Base-by-base conservation (phyloP, 2,113 vertebrate species). In the Rhineura floridana region DNA sequence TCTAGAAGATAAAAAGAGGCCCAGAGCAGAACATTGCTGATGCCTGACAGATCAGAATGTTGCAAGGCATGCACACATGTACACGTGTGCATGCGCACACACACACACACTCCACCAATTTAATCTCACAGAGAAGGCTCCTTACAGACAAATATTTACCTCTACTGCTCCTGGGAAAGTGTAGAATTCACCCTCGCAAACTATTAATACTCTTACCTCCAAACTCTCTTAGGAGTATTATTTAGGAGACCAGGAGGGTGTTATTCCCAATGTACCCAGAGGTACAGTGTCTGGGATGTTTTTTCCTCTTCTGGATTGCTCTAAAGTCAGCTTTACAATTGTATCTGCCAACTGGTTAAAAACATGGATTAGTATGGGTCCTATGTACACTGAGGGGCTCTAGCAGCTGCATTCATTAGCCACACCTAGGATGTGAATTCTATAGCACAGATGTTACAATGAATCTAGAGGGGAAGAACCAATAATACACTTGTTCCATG, bases 1-100 rank as follows among this genome's bases (percentile, higher is more conserved):
- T 98, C 99, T 99, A 95, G n/a, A 93, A 91, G 46, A 77, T 4
- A 82, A 59, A 67, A 82, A 48, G 1, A 48, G 7, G 50, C 42
- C 36, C 13, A 73, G 52, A 75, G 52, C 30, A 86, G 23, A 15
- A 50, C 4, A n/a, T 8, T 62, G 3, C 36, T 62, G 21, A 42
- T 62, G 9, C 36, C 59, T 8, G 39, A 59, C 33, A 59, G 50
- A 55, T 23, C 15, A 46, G 46, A 21, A 70, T 36, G 28, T 21
- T 36, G 19, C 72, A 85, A 75, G 39, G 50, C 25, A 44, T 63
- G 33, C 50, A n/a, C n/a, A n/a, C n/a, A n/a, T n/a, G n/a, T n/a
- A n/a, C n/a, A n/a, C n/a, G n/a, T n/a, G n/a, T n/a, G n/a, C n/a
- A n/a, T n/a, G n/a, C n/a, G n/a, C n/a, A n/a, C 46, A n/a, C 7